phyloP scores from a whole-genome alignment of 2,888 invertebrate species.

The Amiota minor region DNA sequence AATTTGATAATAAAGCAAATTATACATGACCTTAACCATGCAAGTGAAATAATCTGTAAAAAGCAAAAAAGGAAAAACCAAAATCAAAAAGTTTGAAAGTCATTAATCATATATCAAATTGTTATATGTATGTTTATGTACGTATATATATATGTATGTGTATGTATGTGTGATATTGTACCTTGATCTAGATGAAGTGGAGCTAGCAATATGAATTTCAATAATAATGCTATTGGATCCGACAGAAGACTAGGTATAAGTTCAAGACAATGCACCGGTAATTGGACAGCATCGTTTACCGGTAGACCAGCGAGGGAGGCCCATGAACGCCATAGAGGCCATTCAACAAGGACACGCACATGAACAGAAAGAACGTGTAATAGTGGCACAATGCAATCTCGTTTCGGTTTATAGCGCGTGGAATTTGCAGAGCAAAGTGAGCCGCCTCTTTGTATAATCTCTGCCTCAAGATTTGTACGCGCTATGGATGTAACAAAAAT shows the following conservation, averaged over 20 bases:
- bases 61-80: constrained; percentile 56
- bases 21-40: constrained; percentile 90
- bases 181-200: constrained; percentile 90
- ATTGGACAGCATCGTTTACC: constrained; percentile 67
- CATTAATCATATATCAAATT: background rate
- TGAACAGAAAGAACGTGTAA: constrained; percentile 91
- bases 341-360: constrained; percentile 80
- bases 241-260: constrained; percentile 87
- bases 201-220: constrained; percentile 89
- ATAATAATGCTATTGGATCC: constrained; percentile 88
- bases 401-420: constrained; percentile 82
- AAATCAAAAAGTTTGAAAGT: background rate
- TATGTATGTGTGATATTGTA: constrained; percentile 72
- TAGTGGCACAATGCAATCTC: constrained; percentile 90
- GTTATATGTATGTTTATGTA: too few relatives aligned
- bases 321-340: constrained; percentile 77
- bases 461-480: constrained; percentile 93
- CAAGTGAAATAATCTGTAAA: constrained; percentile 91
- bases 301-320: constrained; percentile 72
- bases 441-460: constrained; percentile 91
- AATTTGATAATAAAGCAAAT: constrained; percentile 91
- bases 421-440: constrained; percentile 78
- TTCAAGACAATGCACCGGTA: constrained; percentile 72
- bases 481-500: constrained; percentile 92
- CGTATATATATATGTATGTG: background rate